phyloP scores from a whole-genome alignment of 2,113 vertebrate species.

The Callocephalon fimbriatum region DNA sequence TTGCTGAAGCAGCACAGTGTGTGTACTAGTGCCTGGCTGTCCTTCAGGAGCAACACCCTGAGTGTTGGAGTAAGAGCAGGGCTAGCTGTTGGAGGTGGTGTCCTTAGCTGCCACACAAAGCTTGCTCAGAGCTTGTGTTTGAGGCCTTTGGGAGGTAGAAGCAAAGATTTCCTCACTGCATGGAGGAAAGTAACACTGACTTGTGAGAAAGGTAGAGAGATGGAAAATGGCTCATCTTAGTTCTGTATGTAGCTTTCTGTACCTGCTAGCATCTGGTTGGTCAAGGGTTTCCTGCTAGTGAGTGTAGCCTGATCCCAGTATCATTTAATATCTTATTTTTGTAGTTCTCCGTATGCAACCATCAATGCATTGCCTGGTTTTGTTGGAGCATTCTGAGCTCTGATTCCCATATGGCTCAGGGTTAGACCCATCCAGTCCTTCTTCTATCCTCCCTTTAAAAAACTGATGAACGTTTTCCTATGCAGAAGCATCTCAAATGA shows the following conservation, averaged over 20 bases:
- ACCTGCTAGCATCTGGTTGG: neutral
- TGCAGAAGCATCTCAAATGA: neutral
- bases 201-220: neutral
- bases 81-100: rapidly evolving
- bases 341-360: neutral
- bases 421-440: neutral
- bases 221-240: neutral
- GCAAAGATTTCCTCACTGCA: rapidly evolving
- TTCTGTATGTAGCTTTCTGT: neutral
- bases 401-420: neutral
- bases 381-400: neutral
- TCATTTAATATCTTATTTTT: neutral
- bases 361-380: neutral
- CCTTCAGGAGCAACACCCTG: rapidly evolving
- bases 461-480: rapidly evolving
- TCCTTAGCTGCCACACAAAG: neutral
- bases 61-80: rapidly evolving
- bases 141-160: neutral
- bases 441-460: neutral
- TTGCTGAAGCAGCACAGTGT: neutral
- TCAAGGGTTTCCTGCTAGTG: neutral
- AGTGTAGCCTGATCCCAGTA: neutral
- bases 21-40: neutral
- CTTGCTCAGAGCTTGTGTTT: neutral
- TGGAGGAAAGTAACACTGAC: neutral